phyloP scores from a whole-genome alignment of 2,797 vertebrate species.

The Danio jaintianensis region DNA sequence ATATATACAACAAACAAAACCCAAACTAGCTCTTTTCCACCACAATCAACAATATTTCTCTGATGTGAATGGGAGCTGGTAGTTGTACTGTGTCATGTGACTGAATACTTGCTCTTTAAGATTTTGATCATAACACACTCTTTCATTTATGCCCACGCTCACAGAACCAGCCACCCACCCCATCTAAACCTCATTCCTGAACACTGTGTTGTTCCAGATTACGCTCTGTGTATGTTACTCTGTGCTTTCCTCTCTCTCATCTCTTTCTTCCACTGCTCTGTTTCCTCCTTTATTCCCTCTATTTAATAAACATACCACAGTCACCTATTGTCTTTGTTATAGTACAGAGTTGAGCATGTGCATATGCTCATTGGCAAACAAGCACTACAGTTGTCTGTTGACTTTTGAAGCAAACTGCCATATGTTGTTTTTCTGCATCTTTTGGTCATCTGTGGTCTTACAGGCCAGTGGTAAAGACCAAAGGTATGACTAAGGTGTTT shows the following conservation, averaged over 20 bases:
- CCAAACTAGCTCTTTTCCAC: constrained; percentile 3
- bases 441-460: constrained; percentile 10
- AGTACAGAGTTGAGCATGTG: not conserved
- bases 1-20: not conserved
- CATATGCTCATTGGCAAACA: constrained; percentile 24
- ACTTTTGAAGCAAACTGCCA: not conserved
- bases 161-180: constrained; percentile 3
- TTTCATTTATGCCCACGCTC: not conserved
- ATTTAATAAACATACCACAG: not conserved
- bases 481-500: constrained; percentile 40
- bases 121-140: not conserved
- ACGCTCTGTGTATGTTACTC: not conserved
- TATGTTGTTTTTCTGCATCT: not conserved
- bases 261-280: not conserved
- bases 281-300: constrained; percentile 10
- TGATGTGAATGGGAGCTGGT: not conserved
- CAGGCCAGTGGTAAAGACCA: constrained; percentile 14
- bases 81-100: not conserved
- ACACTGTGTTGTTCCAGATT: constrained; percentile 1
- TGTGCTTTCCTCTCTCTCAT: constrained; percentile 13
- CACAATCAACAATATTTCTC: not conserved
- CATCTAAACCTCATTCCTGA: not conserved
- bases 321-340: constrained; percentile 17
- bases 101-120: constrained; percentile 1
- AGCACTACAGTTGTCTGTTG: constrained; percentile 7